phyloP scores from a whole-genome alignment of 2,113 vertebrate species.

The Forbesichthys papilliferus region DNA sequence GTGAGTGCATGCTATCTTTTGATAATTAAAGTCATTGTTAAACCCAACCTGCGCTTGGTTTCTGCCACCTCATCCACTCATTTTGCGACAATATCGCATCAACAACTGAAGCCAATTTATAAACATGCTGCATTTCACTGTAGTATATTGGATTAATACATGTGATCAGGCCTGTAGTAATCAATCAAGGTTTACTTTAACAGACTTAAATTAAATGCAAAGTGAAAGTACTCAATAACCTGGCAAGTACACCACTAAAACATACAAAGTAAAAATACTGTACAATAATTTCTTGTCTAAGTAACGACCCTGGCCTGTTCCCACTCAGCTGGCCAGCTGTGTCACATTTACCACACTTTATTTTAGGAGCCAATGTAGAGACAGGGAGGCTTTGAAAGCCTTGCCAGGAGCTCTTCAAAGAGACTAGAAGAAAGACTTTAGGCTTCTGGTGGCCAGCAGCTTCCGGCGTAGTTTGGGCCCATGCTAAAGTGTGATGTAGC shows the following conservation, averaged over 20 bases:
- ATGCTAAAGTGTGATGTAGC: conserved; percentile 2
- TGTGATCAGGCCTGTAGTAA: too few species aligned
- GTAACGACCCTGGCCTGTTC: conserved; percentile 50
- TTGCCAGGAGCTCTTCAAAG: conserved; percentile 67
- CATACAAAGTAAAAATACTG: conserved; percentile 14
- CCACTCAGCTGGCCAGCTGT: conserved; percentile 54
- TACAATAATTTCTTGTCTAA: conserved; percentile 30
- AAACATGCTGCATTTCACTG: too few species aligned
- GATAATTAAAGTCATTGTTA: too few species aligned
- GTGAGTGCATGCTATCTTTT: too few species aligned
- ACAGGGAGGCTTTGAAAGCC: conserved; percentile 57
- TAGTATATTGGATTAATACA: too few species aligned
- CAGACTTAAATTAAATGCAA: not conserved
- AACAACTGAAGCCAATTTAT: too few species aligned
- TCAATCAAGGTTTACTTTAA: not conserved
- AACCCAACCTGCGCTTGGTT: too few species aligned
- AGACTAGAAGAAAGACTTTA: conserved; percentile 21
- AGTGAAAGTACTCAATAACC: not conserved
- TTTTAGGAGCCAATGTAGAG: conserved; percentile 50
- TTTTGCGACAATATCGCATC: not conserved
- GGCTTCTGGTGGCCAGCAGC: conserved; percentile 46
- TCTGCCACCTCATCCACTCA: too few species aligned
- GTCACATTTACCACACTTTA: conserved; percentile 58
- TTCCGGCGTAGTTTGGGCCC: conserved; percentile 49
- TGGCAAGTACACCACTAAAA: conserved; percentile 13